Conservation (phyloP, 2,797 vertebrate genomes). For the Mareca strepera region DNA sequence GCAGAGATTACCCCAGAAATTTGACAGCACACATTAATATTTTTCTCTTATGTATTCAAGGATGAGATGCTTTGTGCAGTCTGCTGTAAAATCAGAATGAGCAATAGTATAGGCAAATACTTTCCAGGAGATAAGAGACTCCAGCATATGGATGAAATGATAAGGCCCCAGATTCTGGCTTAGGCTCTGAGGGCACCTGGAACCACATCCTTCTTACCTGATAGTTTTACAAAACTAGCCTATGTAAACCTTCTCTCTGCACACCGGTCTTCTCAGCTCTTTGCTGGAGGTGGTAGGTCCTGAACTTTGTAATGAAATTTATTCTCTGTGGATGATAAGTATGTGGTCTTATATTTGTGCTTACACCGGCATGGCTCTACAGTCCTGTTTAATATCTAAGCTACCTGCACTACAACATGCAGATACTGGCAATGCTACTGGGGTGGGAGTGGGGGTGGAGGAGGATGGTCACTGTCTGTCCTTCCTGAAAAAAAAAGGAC, state of each 20-base stretch:
- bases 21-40: constrained; percentile 37
- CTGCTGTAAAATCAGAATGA: constrained; percentile 17
- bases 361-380: neutral
- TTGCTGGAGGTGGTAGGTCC: neutral
- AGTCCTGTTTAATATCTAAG: neutral
- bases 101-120: neutral
- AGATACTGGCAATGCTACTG: neutral
- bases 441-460: rapidly evolving
- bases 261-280: neutral
- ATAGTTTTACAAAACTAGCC: neutral
- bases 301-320: neutral
- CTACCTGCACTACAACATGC: neutral
- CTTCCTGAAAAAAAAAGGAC: neutral
- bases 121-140: neutral
- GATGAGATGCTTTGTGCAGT: neutral
- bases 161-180: neutral
- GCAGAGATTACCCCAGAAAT: neutral
- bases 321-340: neutral
- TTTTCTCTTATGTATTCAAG: constrained; percentile 1
- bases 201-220: neutral
- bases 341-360: neutral
- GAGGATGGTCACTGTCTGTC: neutral
- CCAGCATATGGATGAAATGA: neutral
- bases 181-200: neutral
- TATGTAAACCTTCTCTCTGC: neutral